Base-by-base conservation (phyloP, 23 tunicate species). In the Diplosoma virens region DNA sequence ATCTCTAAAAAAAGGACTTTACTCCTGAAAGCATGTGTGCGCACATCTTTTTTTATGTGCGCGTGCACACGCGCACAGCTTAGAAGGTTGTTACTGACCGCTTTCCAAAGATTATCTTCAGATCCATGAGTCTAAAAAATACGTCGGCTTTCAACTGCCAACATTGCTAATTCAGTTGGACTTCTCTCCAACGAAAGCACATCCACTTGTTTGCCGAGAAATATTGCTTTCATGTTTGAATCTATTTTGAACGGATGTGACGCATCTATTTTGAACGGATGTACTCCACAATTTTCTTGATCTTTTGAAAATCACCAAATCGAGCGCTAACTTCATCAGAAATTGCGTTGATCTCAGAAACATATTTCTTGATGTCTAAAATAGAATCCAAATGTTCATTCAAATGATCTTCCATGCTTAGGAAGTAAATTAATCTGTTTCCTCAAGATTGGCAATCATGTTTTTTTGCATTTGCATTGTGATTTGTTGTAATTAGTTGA, bases 131-230 rank as follows among this genome's bases (percentile, higher is more conserved):
- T 35, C 67, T 74, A 14, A 74, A 67, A 58, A 74, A 53, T 23
- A 18, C 65, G 21, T 58, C 65, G n/a, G 21, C 21, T 58, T 58
- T 58, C 26, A 58, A 22, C 7, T n/a, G 79, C 79, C 36, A 74
- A 55, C 79, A 74, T 74, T 74, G 53, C 79, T 35, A 53, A 33
- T 74, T 74, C 79, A 74, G 28, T 11, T 25, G 50, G 67, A 53
- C 68, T 58, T 74, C 66, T 74, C 4, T 71, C 77, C 77, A 71
- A 71, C 24, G 77, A 20, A 71, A 71, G 37, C 37, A 71, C 77
- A 9, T 36, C n/a, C 77, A 71, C 77, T 71, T 21, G 37, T 36
- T 71, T 36, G 64, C 17, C 37, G 63, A 36, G 77, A 71, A 36
- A n/a, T n/a, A 71, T 31, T 11, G 63, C 16, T 9, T 34, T 36